Percentiles rank a stretch among this genome's conserved stretches.
Conservation (phyloP, 1,140 invertebrate genomes). For the Polypedilum pembai region DNA sequence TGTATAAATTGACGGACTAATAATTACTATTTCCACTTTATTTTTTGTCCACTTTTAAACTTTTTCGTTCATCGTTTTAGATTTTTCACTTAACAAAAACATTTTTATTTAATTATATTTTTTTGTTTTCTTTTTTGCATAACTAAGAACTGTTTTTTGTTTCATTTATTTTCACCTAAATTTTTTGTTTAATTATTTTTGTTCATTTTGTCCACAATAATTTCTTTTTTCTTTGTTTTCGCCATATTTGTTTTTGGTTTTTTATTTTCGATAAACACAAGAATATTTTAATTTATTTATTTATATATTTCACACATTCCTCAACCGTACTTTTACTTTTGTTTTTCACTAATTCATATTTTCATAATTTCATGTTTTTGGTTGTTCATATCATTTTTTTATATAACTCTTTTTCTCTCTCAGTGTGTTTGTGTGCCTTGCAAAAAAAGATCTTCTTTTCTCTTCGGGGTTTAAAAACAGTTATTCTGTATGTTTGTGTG, state of each 20-base stretch:
- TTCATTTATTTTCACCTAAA: slow-evolving; percentile 22
- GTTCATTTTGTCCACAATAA: background rate
- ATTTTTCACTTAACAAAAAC: slow-evolving; percentile 8
- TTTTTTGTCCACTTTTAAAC: slow-evolving; percentile 3
- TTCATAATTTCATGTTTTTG: too few species aligned
- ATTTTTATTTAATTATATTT: slow-evolving; percentile 14
- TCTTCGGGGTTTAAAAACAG: too few species aligned
- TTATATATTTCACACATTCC: slow-evolving; percentile 33
- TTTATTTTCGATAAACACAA: slow-evolving; percentile 31
- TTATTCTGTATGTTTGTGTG: too few species aligned
- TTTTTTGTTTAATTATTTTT: background rate
- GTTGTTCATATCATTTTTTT: too few species aligned
- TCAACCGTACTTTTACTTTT: background rate
- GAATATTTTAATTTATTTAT: slow-evolving; percentile 29
- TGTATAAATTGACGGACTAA: slow-evolving; percentile 31
- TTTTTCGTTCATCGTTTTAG: background rate
- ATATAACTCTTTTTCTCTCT: too few species aligned
- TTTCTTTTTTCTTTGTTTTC: background rate
- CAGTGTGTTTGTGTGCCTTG: too few species aligned
- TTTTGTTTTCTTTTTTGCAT: background rate
- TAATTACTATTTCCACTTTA: slow-evolving; percentile 25
- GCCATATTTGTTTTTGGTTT: slow-evolving; percentile 24
- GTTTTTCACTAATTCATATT: too few species aligned
- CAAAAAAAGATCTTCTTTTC: too few species aligned
- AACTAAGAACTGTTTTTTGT: slow-evolving; percentile 12